Percentiles rank a stretch among this genome's conserved stretches.
These are phyloP conservation scores for Pogonomyrmex californicus DNA, from an alignment of 1,140 invertebrate species.

Conservation along the genomic window DNA sequence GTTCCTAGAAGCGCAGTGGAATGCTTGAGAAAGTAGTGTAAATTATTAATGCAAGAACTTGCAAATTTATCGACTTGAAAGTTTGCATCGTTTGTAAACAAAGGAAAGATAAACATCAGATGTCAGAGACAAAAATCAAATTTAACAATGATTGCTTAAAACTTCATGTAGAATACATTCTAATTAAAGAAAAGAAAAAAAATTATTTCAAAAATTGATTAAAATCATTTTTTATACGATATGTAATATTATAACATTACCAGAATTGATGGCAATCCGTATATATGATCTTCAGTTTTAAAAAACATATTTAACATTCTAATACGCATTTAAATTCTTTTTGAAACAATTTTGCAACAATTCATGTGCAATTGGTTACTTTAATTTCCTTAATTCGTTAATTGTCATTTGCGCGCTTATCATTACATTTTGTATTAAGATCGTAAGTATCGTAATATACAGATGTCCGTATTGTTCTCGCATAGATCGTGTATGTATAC, in stretches of 20 bases:
- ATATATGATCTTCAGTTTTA: neutral
- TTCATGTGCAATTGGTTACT: constrained; percentile 2
- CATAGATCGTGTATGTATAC: constrained; percentile 16
- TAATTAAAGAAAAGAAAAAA: constrained; percentile 10
- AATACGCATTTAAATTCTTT: constrained; percentile 3
- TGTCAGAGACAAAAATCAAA: constrained; percentile 1
- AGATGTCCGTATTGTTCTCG: constrained; percentile 13
- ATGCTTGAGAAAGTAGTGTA: constrained; percentile 47
- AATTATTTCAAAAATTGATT: constrained; percentile 8
- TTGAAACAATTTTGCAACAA: neutral
- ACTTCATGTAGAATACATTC: neutral
- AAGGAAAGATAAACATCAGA: neutral
- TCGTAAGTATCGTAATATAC: constrained; percentile 31
- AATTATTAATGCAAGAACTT: constrained; percentile 21
- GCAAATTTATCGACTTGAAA: constrained; percentile 18
- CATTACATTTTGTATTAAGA: constrained; percentile 25
- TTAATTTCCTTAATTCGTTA: constrained; percentile 15
- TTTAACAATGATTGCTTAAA: constrained; percentile 4
- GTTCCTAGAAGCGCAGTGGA: constrained; percentile 29
- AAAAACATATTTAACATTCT: constrained; percentile 38
- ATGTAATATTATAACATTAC: constrained; percentile 29
- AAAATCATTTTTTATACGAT: constrained; percentile 44
- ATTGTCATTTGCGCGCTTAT: constrained; percentile 32
- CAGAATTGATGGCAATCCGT: constrained; percentile 8
- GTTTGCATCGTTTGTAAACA: neutral